Conservation (phyloP, 2,797 vertebrate genomes). For the Chelon labrosus region DNA sequence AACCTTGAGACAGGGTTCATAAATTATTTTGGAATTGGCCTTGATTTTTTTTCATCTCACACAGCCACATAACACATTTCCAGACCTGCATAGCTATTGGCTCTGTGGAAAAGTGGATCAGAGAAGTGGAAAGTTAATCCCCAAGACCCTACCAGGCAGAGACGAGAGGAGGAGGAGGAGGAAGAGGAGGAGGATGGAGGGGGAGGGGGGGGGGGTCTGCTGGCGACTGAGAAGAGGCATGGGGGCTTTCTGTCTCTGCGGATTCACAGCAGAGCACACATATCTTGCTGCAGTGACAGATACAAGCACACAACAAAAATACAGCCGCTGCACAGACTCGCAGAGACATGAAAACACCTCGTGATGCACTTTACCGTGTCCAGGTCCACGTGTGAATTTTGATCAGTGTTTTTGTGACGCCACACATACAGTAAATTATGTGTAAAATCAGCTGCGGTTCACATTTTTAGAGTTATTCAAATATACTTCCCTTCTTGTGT, state of each 20-base stretch:
- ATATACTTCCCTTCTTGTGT: too few relatives aligned
- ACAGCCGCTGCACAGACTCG: constrained; percentile 1
- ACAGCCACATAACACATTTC: constrained; percentile 71
- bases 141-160: constrained; percentile 70
- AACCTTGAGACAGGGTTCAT: constrained; percentile 68
- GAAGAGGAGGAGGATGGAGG: background rate
- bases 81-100: constrained; percentile 71
- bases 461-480: too few relatives aligned
- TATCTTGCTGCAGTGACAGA: constrained; percentile 43
- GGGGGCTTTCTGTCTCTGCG: constrained; percentile 59
- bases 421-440: too few relatives aligned
- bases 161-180: constrained; percentile 21
- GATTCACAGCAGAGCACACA: constrained; percentile 45
- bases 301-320: background rate
- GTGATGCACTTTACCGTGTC: background rate
- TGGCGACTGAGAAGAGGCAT: constrained; percentile 57
- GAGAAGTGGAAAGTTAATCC: constrained; percentile 81
- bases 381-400: too few relatives aligned
- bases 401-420: too few relatives aligned
- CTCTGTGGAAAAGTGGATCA: constrained; percentile 81
- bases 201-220: constrained; percentile 12
- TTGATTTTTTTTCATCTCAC: constrained; percentile 74
- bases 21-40: constrained; percentile 70
- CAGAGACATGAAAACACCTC: constrained; percentile 11
- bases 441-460: too few relatives aligned